Conservation (phyloP, 2,113 vertebrate species). For the Macrotis lagotis region DNA sequence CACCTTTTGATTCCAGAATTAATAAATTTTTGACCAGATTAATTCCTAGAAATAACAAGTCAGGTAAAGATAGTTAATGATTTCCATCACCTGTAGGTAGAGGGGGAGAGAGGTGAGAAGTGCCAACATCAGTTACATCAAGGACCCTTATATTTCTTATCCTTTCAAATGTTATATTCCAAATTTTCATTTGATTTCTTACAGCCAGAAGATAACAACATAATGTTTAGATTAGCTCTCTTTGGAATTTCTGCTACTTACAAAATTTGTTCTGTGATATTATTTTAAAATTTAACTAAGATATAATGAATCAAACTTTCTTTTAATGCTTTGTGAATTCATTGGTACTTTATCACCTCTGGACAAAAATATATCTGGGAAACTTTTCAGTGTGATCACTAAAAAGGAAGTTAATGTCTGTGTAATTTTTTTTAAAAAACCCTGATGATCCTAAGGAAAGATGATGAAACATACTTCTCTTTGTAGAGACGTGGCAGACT, state of each 20-base stretch:
- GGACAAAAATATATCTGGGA: neutral
- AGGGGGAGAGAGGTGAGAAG: neutral
- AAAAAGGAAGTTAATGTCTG: neutral
- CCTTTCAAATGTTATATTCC: neutral
- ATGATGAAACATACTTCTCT: neutral
- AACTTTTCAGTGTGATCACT: neutral
- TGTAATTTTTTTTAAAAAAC: neutral
- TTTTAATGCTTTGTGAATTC: neutral
- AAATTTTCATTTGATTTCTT: neutral
- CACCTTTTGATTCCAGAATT: no score
- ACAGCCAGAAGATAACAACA: neutral
- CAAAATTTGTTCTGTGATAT: neutral
- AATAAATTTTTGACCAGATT: neutral
- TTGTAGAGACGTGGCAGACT: neutral
- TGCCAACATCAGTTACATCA: neutral
- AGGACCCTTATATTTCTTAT: neutral
- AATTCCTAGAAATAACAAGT: neutral
- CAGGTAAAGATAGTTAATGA: neutral
- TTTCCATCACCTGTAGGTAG: neutral
- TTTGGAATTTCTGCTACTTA: neutral
- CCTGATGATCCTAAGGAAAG: neutral
- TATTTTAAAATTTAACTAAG: neutral
- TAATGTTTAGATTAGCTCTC: neutral
- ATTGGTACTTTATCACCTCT: neutral
- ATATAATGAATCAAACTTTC: neutral